A percentile compares a stretch with the other conserved stretches of the same genome.
These are phyloP conservation scores for Laupala kohalensis DNA, from an alignment of 1,140 invertebrate genomes.

Conservation along the genomic window DNA sequence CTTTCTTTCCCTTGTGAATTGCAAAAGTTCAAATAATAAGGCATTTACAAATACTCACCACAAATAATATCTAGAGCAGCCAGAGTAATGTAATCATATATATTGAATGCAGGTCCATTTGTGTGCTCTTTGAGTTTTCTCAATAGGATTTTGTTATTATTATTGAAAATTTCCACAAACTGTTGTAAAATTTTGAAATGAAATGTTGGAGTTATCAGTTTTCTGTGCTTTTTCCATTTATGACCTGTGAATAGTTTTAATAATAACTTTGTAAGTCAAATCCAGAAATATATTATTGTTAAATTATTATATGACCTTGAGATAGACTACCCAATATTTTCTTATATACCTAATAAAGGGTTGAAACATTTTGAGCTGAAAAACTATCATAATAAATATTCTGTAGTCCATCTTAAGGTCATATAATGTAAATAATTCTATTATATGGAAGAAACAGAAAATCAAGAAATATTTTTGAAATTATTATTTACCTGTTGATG, in stretches of 20 bases:
- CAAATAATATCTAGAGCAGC: conserved; percentile 64
- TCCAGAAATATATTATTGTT: neutral
- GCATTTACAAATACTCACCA: conserved; percentile 30
- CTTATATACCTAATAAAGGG: too few relatives aligned
- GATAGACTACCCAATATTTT: too few relatives aligned
- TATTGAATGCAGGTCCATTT: conserved; percentile 30
- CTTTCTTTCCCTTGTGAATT: too few relatives aligned
- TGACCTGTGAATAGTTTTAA: conserved; percentile 33
- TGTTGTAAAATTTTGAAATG: conserved; percentile 83
- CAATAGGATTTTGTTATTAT: neutral
- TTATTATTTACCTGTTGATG: too few relatives aligned
- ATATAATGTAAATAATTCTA: too few relatives aligned
- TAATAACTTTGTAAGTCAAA: neutral
- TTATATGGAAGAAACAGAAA: too few relatives aligned
- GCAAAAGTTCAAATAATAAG: too few relatives aligned
- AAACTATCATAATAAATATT: too few relatives aligned
- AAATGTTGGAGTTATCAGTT: conserved; percentile 86
- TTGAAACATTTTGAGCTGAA: too few relatives aligned
- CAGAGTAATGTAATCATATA: conserved; percentile 46
- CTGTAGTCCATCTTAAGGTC: too few relatives aligned
- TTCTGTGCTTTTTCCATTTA: conserved; percentile 74
- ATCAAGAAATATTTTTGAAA: too few relatives aligned
- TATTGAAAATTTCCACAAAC: conserved; percentile 74
- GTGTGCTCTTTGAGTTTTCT: conserved; percentile 9
- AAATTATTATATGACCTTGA: too few relatives aligned